Conservation (phyloP, 2,888 invertebrate genomes). For the Tenthredo scrophulariae region DNA sequence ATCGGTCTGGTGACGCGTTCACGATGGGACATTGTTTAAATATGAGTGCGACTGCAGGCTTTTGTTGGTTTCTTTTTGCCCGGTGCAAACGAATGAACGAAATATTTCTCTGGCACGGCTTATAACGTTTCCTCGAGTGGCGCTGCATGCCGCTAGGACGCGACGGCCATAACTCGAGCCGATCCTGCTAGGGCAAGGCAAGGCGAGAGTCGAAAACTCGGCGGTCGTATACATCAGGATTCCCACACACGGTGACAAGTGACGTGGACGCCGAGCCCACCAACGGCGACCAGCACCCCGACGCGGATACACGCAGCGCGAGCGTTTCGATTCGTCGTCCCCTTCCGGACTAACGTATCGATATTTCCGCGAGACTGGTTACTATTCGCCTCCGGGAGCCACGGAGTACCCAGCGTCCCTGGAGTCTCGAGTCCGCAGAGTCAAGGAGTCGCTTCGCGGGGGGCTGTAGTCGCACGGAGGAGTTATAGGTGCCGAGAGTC, state of each 20-base stretch:
- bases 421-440: slow-evolving; percentile 54
- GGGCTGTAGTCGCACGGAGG: slow-evolving; percentile 64
- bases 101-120: not conserved
- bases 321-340: slow-evolving; percentile 51
- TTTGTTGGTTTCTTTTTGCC: slow-evolving; percentile 29
- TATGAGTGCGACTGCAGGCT: slow-evolving; percentile 55
- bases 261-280: slow-evolving; percentile 51
- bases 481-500: slow-evolving; percentile 59
- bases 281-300: slow-evolving; percentile 48
- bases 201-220: not conserved
- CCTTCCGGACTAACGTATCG: slow-evolving; percentile 69
- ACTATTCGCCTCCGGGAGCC: slow-evolving; percentile 60
- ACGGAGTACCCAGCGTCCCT: slow-evolving; percentile 53
- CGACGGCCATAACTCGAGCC: not conserved
- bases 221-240: slow-evolving; percentile 44
- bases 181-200: not conserved
- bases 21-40: slow-evolving; percentile 75
- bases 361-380: slow-evolving; percentile 77
- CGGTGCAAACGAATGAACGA: slow-evolving; percentile 29
- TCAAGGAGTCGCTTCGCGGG: slow-evolving; percentile 66
- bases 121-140: slow-evolving; percentile 26
- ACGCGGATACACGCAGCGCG: slow-evolving; percentile 41
- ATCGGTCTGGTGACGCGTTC: slow-evolving; percentile 74
- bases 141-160: slow-evolving; percentile 7
- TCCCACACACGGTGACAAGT: slow-evolving; percentile 53